Conservation (phyloP, 2,797 vertebrate species). For the Sebastes itinus region DNA sequence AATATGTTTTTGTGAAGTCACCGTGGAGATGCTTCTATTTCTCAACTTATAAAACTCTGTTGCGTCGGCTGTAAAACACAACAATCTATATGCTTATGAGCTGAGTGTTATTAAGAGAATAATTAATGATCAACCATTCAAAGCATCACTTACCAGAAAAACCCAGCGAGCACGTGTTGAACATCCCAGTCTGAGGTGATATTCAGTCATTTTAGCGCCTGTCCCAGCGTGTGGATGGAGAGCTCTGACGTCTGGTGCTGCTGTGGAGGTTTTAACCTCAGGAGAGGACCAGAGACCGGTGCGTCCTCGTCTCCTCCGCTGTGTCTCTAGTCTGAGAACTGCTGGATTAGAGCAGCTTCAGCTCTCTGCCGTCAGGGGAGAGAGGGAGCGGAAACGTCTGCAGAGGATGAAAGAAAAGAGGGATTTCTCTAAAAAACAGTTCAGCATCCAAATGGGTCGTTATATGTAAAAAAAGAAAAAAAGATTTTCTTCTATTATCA, state of each 20-base stretch:
- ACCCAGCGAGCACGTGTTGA: not conserved
- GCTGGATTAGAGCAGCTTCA: conserved; percentile 55
- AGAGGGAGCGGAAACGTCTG: conserved; percentile 19
- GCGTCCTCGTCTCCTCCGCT: conserved; percentile 18
- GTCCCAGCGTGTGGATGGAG: not conserved
- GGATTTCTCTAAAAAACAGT: not conserved
- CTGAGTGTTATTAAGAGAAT: not conserved
- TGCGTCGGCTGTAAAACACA: not conserved
- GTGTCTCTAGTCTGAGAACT: conserved; percentile 39
- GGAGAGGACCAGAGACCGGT: not conserved
- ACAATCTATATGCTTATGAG: not conserved
- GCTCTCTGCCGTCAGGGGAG: conserved; percentile 10
- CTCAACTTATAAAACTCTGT: not conserved
- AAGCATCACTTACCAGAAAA: conserved; percentile 42
- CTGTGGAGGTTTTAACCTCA: too few species aligned
- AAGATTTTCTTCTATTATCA: not conserved
- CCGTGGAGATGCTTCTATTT: not conserved
- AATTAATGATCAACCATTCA: not conserved
- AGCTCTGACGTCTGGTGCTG: too few species aligned
- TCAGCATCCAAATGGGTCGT: not conserved
- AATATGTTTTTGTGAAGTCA: too few species aligned
- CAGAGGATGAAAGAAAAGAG: not conserved
- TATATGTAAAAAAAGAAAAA: too few species aligned
- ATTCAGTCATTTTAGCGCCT: not conserved
- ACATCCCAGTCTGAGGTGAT: not conserved